These are phyloP conservation scores for Pangasius djambal DNA, from an alignment of 2,797 vertebrate species.

Conservation along the genomic window DNA sequence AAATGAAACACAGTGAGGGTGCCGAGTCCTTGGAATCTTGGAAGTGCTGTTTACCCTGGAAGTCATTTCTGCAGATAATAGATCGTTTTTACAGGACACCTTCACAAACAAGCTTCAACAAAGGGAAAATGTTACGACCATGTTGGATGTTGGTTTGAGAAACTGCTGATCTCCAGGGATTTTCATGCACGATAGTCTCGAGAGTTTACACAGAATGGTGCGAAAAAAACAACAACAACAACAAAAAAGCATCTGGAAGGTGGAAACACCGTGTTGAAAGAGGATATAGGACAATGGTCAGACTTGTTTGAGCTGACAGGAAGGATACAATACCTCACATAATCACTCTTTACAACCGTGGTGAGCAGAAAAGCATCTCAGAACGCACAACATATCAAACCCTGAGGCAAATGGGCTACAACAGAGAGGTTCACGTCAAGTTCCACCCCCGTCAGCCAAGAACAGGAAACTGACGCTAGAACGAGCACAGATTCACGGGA, in stretches of 20 bases:
- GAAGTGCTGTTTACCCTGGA: conserved; percentile 1
- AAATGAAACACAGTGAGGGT: conserved; percentile 8
- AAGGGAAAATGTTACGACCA: not conserved
- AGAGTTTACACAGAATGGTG: too few species aligned
- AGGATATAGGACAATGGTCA: not conserved
- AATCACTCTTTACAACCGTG: not conserved
- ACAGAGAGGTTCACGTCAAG: not conserved
- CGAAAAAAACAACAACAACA: too few species aligned
- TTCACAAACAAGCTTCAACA: not conserved
- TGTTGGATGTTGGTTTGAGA: not conserved
- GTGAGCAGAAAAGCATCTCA: not conserved
- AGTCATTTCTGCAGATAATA: not conserved
- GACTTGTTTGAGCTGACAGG: not conserved
- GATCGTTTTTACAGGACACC: not conserved
- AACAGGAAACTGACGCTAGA: not conserved
- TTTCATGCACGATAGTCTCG: not conserved
- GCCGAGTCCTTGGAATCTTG: not conserved
- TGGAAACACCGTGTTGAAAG: not conserved
- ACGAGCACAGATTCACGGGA: not conserved
- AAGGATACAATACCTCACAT: not conserved
- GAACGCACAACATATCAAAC: not conserved
- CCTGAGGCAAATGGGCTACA: not conserved
- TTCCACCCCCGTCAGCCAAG: not conserved
- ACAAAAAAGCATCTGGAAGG: not conserved
- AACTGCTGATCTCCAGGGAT: not conserved